Evolutionary conservation across 2,888 invertebrate species (phyloP), one percentile per base, ranked within the genome.

Genomic region (Arenicola marina): DNA sequence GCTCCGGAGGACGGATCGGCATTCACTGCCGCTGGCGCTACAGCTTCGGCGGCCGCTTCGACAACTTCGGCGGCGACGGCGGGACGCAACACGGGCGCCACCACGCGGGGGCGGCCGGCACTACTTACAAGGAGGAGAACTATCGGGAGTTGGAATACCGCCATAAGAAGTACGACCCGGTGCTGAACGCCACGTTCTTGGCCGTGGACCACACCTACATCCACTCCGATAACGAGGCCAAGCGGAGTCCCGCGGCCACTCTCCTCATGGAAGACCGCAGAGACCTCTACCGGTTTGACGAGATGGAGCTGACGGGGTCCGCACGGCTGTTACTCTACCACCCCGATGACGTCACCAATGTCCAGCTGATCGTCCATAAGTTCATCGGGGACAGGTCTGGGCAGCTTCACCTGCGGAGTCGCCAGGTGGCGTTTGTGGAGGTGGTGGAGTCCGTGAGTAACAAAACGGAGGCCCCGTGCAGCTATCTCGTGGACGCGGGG

Each of bases 351-450:
- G 60, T 61, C n/a, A 61, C 66, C 29, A 58, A 54, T 7, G 60
- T 60, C n/a, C 34, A 61, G n/a, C 70, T 74, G 4, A 63, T 65
- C 32, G 71, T 68, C 33, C 75, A 75, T 55, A 63, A 62, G 26
- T 75, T 76, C 56, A 68, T 76, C 31, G 76, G 76, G 4, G 76
- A 76, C 63, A 72, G 74, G 51, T 73, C 74, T 15, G 76, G 75
- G 2, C 67, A 71, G 43, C 58, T 76, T 4, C 75, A 75, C 58
- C 61, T 75, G 1, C 59, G 72, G 28, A 24, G 53, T n/a, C 68
- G 63, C 18, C 76, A 76, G 67, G 66, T 65, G 45, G 67, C 73
- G 4, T 76, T 64, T 64, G 73, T 75, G 3, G 76, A 76, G 62
- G 67, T 71, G 31, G 69, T 74, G n/a, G 73, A 75, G 54, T 72